These are phyloP conservation scores for Homarus gammarus DNA, from an alignment of 2,888 invertebrate species.

Conservation along the genomic window DNA sequence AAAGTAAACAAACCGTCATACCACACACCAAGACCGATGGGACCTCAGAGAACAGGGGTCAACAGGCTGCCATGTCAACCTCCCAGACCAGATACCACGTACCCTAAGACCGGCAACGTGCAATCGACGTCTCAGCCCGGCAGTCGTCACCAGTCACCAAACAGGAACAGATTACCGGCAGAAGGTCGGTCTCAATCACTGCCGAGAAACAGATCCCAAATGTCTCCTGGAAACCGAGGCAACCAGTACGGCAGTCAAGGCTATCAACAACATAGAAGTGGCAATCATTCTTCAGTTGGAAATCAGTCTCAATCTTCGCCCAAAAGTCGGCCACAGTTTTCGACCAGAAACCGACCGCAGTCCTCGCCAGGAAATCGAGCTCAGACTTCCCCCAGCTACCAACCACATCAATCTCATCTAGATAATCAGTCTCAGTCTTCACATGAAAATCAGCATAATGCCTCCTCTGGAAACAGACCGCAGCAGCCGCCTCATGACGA, in stretches of 20 bases:
- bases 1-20: neutral
- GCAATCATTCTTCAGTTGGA: neutral
- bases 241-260: neutral
- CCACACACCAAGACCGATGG: neutral
- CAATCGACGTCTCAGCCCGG: neutral
- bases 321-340: neutral
- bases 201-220: conserved; percentile 20
- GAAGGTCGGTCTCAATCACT: conserved; percentile 29
- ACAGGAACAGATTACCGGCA: neutral
- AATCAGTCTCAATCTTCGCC: conserved; percentile 9
- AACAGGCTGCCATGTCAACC: neutral
- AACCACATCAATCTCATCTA: neutral
- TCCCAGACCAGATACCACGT: neutral
- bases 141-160: conserved; percentile 29
- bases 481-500: neutral
- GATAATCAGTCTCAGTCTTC: conserved; percentile 9
- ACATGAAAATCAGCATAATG: neutral
- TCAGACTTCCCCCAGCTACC: conserved; percentile 18
- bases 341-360: conserved; percentile 1
- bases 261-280: neutral
- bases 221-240: neutral
- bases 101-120: neutral
- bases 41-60: neutral
- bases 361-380: neutral
- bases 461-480: neutral